These are phyloP conservation scores for Chondrosia reniformis DNA, from an alignment of 37 sponge, comb jelly and placozoan species.

Conservation along the genomic window DNA sequence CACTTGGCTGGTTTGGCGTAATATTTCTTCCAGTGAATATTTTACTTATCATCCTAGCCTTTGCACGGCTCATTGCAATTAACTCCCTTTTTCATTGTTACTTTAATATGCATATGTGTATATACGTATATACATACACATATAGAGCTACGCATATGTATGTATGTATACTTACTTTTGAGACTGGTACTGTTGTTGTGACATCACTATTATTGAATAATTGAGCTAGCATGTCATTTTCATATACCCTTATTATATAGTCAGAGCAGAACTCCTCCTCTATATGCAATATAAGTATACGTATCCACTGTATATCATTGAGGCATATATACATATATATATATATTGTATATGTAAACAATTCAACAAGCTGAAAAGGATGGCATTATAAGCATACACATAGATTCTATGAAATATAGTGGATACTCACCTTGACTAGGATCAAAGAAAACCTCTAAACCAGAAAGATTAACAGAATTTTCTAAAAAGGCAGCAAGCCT, in stretches of 20 bases:
- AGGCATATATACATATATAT: not conserved
- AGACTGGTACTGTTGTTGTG: too few relatives aligned
- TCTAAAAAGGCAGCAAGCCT: not conserved
- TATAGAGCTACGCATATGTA: too few relatives aligned
- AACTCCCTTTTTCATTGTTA: too few relatives aligned
- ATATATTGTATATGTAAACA: not conserved
- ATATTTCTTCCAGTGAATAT: too few relatives aligned
- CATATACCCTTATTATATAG: too few relatives aligned
- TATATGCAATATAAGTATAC: not conserved
- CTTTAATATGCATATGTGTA: not conserved
- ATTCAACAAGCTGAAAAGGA: not conserved
- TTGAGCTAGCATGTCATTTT: too few relatives aligned
- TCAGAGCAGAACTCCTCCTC: too few relatives aligned
- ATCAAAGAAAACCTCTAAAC: not conserved
- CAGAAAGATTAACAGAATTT: not conserved
- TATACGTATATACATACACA: not conserved
- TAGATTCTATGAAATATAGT: not conserved
- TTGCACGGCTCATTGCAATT: too few relatives aligned
- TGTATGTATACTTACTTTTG: not conserved
- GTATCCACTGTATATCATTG: not conserved
- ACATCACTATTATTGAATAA: too few relatives aligned
- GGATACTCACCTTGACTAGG: not conserved
- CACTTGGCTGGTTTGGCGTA: too few relatives aligned
- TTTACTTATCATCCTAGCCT: too few relatives aligned
- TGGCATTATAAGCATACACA: not conserved